Evolutionary conservation across 2,113 vertebrate species (phyloP).

Genomic region (Sardina pilchardus): DNA sequence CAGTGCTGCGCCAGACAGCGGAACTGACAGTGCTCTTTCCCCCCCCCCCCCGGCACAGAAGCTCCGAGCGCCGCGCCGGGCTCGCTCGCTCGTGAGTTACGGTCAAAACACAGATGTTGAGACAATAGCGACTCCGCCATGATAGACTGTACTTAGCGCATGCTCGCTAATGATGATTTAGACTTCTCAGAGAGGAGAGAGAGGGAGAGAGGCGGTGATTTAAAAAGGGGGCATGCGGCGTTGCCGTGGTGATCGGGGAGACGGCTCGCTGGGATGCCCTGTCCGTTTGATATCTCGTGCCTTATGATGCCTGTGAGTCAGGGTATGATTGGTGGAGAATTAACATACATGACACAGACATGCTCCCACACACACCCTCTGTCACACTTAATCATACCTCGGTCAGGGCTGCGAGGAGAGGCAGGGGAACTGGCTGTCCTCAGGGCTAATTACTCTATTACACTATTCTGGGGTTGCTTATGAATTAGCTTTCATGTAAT

Average conservation of each 20-base stretch:
- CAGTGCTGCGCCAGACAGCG: conserved; percentile 11
- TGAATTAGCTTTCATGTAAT: not conserved
- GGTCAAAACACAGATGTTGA: conserved; percentile 9
- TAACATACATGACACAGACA: conserved; percentile 16
- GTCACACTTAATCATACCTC: conserved; percentile 11
- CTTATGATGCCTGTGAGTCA: not conserved
- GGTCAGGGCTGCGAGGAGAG: not conserved
- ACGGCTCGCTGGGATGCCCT: not conserved
- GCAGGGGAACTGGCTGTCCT: not conserved
- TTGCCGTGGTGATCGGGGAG: not conserved
- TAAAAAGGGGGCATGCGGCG: not conserved
- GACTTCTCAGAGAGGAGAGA: not conserved
- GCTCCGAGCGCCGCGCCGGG: not conserved
- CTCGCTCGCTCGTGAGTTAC: not conserved
- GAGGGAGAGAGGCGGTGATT: not conserved
- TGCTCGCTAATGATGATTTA: not conserved
- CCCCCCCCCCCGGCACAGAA: not conserved
- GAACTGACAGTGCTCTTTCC: not conserved
- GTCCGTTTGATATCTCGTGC: not conserved
- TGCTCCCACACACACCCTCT: conserved; percentile 24
- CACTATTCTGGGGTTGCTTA: not conserved
- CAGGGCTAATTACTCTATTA: not conserved
- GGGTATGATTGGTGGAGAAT: not conserved
- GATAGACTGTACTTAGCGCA: not conserved
- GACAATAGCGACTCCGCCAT: not conserved